phyloP scores from a whole-genome alignment of 2,113 vertebrate genomes.

The Seriola quinqueradiata region DNA sequence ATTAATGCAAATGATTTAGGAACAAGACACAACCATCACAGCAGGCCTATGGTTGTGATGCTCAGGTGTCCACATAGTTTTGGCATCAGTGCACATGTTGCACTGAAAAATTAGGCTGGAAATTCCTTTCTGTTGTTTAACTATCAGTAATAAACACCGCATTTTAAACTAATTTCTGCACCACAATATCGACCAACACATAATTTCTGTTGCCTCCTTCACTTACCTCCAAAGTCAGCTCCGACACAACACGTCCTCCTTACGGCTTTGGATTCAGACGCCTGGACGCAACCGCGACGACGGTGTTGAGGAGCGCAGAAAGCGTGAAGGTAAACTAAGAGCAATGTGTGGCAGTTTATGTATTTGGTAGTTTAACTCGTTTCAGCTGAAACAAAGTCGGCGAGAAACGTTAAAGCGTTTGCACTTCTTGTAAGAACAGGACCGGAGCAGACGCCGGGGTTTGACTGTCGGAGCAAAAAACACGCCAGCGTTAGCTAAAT shows the following conservation, averaged over 20 bases:
- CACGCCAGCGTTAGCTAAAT: not conserved
- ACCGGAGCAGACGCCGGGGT: not conserved
- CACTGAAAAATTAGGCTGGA: not conserved
- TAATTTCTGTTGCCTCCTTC: rapidly evolving
- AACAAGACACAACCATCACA: not conserved
- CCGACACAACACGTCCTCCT: not conserved
- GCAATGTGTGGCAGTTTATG: not conserved
- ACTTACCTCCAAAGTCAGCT: not conserved
- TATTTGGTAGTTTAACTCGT: too few species aligned
- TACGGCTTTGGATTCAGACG: not conserved
- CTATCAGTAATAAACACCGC: not conserved
- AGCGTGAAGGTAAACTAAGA: not conserved
- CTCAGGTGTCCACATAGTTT: not conserved
- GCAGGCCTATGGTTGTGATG: not conserved
- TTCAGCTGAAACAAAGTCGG: not conserved
- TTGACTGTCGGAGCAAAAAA: not conserved
- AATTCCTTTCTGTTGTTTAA: not conserved
- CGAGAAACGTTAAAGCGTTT: not conserved
- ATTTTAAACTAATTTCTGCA: not conserved
- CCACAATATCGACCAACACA: too few species aligned
- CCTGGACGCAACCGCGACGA: not conserved
- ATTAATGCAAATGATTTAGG: too few species aligned
- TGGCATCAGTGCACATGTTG: not conserved
- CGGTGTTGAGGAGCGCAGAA: too few species aligned
- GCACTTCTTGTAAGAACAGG: not conserved